Base-by-base conservation (phyloP, 2,888 invertebrate genomes). In the Thysanoteuthis rhombus region DNA sequence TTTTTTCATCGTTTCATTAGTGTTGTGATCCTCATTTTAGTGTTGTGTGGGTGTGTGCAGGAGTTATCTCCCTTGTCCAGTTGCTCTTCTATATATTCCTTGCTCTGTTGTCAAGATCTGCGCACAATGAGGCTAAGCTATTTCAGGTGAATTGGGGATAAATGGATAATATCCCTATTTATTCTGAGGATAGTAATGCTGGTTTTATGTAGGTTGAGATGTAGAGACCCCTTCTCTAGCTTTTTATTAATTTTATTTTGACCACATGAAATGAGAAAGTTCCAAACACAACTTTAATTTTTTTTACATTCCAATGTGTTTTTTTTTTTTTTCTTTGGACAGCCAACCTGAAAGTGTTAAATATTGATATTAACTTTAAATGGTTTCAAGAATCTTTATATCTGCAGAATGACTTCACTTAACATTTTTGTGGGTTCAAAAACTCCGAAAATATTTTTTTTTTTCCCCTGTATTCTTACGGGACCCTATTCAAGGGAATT, bases 51-150 rank as follows among this genome's bases (percentile, higher is more conserved):
- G n/a, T 75, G 75, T 75, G 75, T 75, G 75, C 75, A 75, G 75
- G 75, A 75, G 75, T 75, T 75, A 75, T n/a, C n/a, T n/a, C 75
- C 75, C 75, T 75, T 75, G n/a, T n/a, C 75, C 75, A n/a, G 47
- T 25, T 25, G 25, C 47, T 52, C 47, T 52, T 52, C 47, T 52
- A 52, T 52, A 52, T 52, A 52, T 75, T 75, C n/a, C 75, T 75
- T n/a, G n/a, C 75, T 75, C 75, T 75, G 0, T 75, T 75, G n/a
- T 75, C 16, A 16, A 75, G 75, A 75, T 75, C 8, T 75, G n/a
- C n/a, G 75, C 75, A 75, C 75, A 10, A 75, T n/a, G 1, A 16
- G 75, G 75, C n/a, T 75, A 58, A 58, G n/a, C 6, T n/a, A n/a
- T 75, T 75, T 75, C 75, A 75, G 75, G 16, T 75, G n/a, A 12